Base-by-base conservation (phyloP, 2,888 invertebrate species). In the Trileptium ribeirensis region DNA sequence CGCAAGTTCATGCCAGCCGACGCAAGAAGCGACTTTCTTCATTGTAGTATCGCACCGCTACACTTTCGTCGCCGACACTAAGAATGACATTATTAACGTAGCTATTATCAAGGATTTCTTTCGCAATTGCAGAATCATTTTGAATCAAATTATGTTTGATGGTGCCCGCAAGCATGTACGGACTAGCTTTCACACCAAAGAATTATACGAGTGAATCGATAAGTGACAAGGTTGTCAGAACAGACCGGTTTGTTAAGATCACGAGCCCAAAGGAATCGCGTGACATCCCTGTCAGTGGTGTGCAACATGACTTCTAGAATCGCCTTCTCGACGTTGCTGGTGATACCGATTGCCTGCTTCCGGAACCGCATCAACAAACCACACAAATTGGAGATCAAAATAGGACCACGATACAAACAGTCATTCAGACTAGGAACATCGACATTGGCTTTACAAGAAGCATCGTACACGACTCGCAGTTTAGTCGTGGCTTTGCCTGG, bases 241-340 rank as follows among this genome's bases (percentile, higher is more conserved):
- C 8, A 15, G 51, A 24, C 8, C 51, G 51, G 51, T 51, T 51
- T 51, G 8, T 51, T 8, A 15, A 51, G 51, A 24, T 51, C 51
- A 51, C 51, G 51, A 51, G 24, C 31, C 51, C 51, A 51, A 24
- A 51, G 8, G 51, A 51, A 51, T 51, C 51, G 51, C 51, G 51
- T 51, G 24, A 51, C 51, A 51, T 51, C 51, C 51, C 51, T 51
- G 24, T 51, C 51, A 51, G 24, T 15, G 8, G 8, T 51, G 24
- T 51, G 8, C 51, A 51, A 51, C 51, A 51, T 51, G 51, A 51
- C 51, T 51, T 51, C 8, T 24, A 51, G 24, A 24, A 51, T 15
- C 24, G 51, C 51, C 51, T 74, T 84, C 85, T 67, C 83, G 51
- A 51, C 24, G 51, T 51, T 24, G 51, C 51, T 51, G 51, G 51